These are phyloP conservation scores for Acestrorhynchus altus DNA, from an alignment of 2,797 vertebrate genomes.

Conservation along the genomic window DNA sequence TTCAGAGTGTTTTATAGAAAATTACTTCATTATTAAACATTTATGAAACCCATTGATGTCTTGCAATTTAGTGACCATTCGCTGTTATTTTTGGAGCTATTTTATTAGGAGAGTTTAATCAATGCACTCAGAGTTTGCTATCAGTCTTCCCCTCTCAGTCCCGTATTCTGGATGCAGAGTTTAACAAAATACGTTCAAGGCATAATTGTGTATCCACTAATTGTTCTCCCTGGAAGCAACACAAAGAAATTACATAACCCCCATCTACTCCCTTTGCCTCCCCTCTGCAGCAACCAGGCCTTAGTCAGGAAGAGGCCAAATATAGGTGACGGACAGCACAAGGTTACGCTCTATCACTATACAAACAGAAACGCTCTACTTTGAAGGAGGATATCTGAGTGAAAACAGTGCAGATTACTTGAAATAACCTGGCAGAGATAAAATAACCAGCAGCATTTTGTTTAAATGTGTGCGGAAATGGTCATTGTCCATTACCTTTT, in stretches of 20 bases:
- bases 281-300: constrained; percentile 43
- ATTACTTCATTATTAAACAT: background rate
- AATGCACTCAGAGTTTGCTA: constrained; percentile 7
- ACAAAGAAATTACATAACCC: constrained; percentile 64
- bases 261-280: constrained; percentile 44
- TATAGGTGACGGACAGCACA: constrained; percentile 55
- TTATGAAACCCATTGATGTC: background rate
- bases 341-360: constrained; percentile 51
- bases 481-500: background rate
- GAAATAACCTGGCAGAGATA: constrained; percentile 34
- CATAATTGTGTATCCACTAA: constrained; percentile 65
- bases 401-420: constrained; percentile 18
- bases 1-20: no score
- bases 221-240: constrained; percentile 65
- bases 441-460: constrained; percentile 26
- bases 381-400: constrained; percentile 42
- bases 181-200: constrained; percentile 47
- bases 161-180: constrained; percentile 29
- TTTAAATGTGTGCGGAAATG: constrained; percentile 37
- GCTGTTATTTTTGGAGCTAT: background rate
- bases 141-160: constrained; percentile 20
- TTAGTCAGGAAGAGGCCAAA: constrained; percentile 60
- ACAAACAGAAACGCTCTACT: constrained; percentile 47
- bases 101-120: constrained; percentile 6
- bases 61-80: background rate